Evolutionary conservation across 2,113 vertebrate genomes (phyloP), one percentile per base, ranked within the genome.

Genomic region (Forbesichthys papilliferus): DNA sequence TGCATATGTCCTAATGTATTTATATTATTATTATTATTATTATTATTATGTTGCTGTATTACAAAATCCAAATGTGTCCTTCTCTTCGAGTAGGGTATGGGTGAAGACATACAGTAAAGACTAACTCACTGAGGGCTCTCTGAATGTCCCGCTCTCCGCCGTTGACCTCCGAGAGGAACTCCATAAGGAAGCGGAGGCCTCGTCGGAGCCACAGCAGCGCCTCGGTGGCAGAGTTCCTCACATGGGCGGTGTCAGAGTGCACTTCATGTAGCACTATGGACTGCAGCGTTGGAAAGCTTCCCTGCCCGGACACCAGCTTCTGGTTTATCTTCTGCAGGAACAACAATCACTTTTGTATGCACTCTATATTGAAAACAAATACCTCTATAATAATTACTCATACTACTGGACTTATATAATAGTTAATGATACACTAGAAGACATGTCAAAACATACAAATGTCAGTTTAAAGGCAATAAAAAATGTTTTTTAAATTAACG

Each of bases 151-250:
- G 93, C 63, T 95, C 91, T 48, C 97, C 96, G 3, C 92, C 91
- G 62, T 95, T 93, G 86, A 99, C 90, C 87, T 96, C 95, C 0
- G 90, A 93, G 79, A 99, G 92, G 90, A 99, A 99, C 67, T 96
- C 96, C 80, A 96, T 96, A 84, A 99, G 93, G 92, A 99, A 99
- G 84, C 95, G 96, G 46, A 99, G 92, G 66, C 97, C 98, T 85
- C 98, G 94, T 84, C 94, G 93, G 52, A 99, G 94, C 98, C 98
- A 99, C 73, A 99, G 85, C 67, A 99, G 94, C 20, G 98, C 97
- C 84, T 99, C 96, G 0, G 98, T 99, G 42, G 98, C 97, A 0
- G 98, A 99, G 83, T 99, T 98, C 33, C 97, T 93, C 9, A 98
- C 92, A 80, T 92, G 94, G 3, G 96, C 91, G 1, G 96, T 93